Base-by-base conservation (phyloP, 2,797 vertebrate genomes). In the Lophura swinhoii region DNA sequence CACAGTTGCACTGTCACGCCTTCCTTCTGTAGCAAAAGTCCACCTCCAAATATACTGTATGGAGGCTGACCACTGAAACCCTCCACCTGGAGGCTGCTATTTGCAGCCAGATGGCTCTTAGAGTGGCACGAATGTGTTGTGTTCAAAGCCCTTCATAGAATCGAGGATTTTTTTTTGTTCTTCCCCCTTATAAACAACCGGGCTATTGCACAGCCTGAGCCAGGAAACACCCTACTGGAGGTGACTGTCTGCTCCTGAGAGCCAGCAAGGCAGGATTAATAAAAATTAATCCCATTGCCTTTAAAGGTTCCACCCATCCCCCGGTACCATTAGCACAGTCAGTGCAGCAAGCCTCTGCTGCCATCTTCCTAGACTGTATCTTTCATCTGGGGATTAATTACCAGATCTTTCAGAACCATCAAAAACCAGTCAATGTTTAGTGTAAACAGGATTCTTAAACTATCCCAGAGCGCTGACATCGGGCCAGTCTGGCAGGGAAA, bases 331-430 rank as follows among this genome's bases (percentile, higher is more conserved):
- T 96, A 81, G 83, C 39, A 68, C 20, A 88, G 79, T 90, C 80
- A 94, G 70, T 21, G 43, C 68, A 95, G 91, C 87, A 85, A 91
- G 85, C 67, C 58, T 93, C 71, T 69, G 84, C 91, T 95, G 90
- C 93, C 88, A 82, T 96, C 94, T 80, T 93, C 93, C 90, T 91
- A 86, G 89, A 69, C 93, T 44, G 0, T 94, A 91, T 94, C 94
- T 97, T 96, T 96, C 95, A 96, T 96, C 93, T 94, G 84, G 89
- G 93, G 92, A 95, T 94, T 95, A 95, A 91, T 78, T 96, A 92
- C 70, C 59, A 93, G 95, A 96, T 96, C 90, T 96, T 94, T 88
- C 88, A 94, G 70, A 94, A 92, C 95, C 95, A 96, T 94, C 95
- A 96, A 97, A 97, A 96, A 90, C 93, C 67, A 23, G 5, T 53